These are phyloP conservation scores for Lepidurus apus DNA, from an alignment of 1,140 invertebrate genomes.

Conservation along the genomic window DNA sequence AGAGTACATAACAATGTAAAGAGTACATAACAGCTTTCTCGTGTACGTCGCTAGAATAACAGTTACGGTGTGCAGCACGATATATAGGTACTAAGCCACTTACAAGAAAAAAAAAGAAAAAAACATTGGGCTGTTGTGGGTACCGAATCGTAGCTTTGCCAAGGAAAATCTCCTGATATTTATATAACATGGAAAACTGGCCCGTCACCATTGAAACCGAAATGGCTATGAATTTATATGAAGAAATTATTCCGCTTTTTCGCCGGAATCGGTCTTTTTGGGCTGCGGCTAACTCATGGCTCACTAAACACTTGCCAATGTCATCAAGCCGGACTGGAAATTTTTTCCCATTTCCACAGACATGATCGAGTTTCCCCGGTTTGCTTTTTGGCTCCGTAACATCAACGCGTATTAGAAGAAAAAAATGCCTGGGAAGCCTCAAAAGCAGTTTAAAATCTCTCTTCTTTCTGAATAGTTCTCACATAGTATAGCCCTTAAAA, in stretches of 20 bases:
- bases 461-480: not conserved
- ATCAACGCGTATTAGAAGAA: not conserved
- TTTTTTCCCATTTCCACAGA: not conserved
- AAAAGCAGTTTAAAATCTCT: not conserved
- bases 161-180: not conserved
- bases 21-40: not conserved
- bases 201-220: constrained; percentile 4
- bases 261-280: not conserved
- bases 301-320: constrained; percentile 18
- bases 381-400: not conserved
- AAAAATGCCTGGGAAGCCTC: not conserved
- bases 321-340: not conserved
- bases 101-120: not conserved
- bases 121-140: not conserved
- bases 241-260: constrained; percentile 22
- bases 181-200: not conserved
- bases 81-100: not conserved
- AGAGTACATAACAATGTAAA: not conserved
- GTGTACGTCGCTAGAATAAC: not conserved
- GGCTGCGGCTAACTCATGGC: not conserved
- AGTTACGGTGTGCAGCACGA: not conserved
- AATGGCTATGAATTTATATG: constrained; percentile 16
- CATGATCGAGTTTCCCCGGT: not conserved
- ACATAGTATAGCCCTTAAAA: not conserved
- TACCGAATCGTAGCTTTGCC: not conserved